Base-by-base conservation (phyloP, 2,113 vertebrate species). In the Trogon surrucura region DNA sequence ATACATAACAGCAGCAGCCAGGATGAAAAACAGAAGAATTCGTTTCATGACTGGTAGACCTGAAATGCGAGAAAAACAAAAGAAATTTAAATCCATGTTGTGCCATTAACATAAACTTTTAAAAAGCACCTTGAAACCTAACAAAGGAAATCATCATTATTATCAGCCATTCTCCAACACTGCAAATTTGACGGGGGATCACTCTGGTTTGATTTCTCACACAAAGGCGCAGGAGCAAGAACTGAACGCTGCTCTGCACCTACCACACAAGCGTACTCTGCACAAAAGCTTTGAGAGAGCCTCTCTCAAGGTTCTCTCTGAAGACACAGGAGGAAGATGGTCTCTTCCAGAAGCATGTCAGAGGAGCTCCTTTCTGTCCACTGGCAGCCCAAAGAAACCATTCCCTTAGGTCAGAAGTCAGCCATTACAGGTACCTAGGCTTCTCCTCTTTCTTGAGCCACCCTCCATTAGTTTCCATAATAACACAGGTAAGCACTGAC, bases 1-100 rank as follows among this genome's bases (percentile, higher is more conserved):
- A 74, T 97, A 97, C 96, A 96, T 97, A 78, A 96, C 90, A 83
- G 89, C 94, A 88, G 97, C 96, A 86, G 90, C 97, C 96, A 97
- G 91, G 61, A 97, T 93, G 73, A 96, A 94, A 75, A 64, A 2
- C n/a, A 97, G 82, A 82, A 97, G 96, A 66, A 96, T 88, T 91
- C 96, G 94, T 96, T 85, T 97, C 97, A 97, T 97, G 96, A 91
- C 94, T 96, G 83, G 64, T 58, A 72, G 70, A 78, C 38, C 97
- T 97, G 95, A 94, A 97, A 97, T 0, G 1, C 6, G 94, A 80
- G 26, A 79, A 78, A 64, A 85, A 79, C 11, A 86, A 57, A 85
- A 64, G 10, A 87, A 32, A 73, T 60, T 80, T 70, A 82, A 86
- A 73, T 57, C 6, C 7, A 29, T 48, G 25, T 62, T 51, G 15